A percentile compares a stretch with the other conserved stretches of the same genome.
Evolutionary conservation across 2,888 invertebrate genomes (phyloP).

Genomic region (Melipona beecheii): DNA sequence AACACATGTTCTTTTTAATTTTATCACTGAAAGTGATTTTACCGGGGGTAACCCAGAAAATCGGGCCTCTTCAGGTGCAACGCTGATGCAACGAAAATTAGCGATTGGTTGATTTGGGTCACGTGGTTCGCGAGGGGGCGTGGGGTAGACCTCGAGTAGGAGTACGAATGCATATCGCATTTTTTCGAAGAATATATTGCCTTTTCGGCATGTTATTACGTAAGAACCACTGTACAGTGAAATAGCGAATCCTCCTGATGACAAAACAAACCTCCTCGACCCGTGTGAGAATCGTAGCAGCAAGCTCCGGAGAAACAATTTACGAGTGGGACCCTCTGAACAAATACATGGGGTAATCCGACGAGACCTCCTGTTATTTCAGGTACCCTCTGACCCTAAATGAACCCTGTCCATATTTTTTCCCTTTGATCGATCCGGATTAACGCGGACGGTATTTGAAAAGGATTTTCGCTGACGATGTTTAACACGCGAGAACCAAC

Average conservation of each 20-base stretch:
- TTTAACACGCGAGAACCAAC: background rate
- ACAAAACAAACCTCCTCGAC: constrained; percentile 33
- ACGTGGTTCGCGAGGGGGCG: too few species aligned
- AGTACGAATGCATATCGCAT: constrained; percentile 1
- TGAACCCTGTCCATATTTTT: constrained; percentile 50
- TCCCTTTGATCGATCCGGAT: constrained; percentile 54
- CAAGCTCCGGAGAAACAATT: constrained; percentile 61
- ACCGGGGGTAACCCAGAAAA: too few species aligned
- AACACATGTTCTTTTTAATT: too few species aligned
- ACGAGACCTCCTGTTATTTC: constrained; percentile 74
- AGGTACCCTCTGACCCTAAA: constrained; percentile 64
- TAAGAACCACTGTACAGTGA: constrained; percentile 17
- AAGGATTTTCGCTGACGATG: constrained; percentile 16
- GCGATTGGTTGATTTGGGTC: too few species aligned
- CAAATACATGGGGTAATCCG: constrained; percentile 75
- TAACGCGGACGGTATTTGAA: constrained; percentile 49
- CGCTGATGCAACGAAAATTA: too few species aligned
- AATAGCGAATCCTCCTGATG: constrained; percentile 19
- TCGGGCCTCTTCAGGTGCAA: too few species aligned
- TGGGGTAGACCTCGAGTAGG: background rate
- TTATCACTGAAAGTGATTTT: too few species aligned
- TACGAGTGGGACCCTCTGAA: constrained; percentile 61
- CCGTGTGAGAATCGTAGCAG: constrained; percentile 31
- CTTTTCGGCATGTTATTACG: constrained; percentile 21
- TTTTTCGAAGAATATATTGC: constrained; percentile 25